phyloP scores from a whole-genome alignment of 1,140 invertebrate species.

The Nomia melanderi region DNA sequence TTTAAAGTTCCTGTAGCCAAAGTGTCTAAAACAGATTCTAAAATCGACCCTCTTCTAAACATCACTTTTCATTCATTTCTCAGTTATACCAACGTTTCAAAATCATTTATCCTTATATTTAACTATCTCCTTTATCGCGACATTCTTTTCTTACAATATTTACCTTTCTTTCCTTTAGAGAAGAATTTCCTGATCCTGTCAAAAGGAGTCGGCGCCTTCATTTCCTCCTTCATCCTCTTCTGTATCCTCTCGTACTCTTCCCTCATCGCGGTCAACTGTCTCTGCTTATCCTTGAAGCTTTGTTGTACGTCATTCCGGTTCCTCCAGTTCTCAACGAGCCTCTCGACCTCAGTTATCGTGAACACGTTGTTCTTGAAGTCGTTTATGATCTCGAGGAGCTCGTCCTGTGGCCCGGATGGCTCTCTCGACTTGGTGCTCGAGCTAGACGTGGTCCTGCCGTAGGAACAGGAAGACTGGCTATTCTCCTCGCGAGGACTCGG shows the following conservation, averaged over 20 bases:
- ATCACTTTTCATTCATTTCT: too few relatives aligned
- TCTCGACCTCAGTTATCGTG: slow-evolving; percentile 91
- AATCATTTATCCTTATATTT: too few relatives aligned
- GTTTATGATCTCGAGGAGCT: slow-evolving; percentile 92
- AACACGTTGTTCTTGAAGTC: slow-evolving; percentile 95
- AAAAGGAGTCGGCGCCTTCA: slow-evolving; percentile 89
- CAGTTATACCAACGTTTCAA: too few relatives aligned
- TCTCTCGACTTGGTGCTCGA: slow-evolving; percentile 68
- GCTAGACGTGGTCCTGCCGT: slow-evolving; percentile 57
- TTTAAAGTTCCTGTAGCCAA: slow-evolving; percentile 1
- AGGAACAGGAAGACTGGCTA: slow-evolving; percentile 41
- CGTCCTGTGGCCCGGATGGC: slow-evolving; percentile 83
- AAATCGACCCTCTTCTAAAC: too few relatives aligned
- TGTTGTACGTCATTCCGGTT: slow-evolving; percentile 92
- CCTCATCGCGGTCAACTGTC: slow-evolving; percentile 89
- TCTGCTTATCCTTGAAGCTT: slow-evolving; percentile 91
- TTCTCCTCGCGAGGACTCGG: slow-evolving; percentile 65
- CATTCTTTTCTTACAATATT: neutral
- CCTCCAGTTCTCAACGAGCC: slow-evolving; percentile 91
- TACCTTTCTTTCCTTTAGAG: slow-evolving; percentile 83
- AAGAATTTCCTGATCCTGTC: slow-evolving; percentile 90
- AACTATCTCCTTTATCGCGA: too few relatives aligned
- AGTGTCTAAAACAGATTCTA: too few relatives aligned
- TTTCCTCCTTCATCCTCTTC: slow-evolving; percentile 85
- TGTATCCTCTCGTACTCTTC: slow-evolving; percentile 91